Percentiles rank a stretch among this genome's conserved stretches.
phyloP scores from a whole-genome alignment of 2,797 vertebrate genomes.

The Selene dorsalis region DNA sequence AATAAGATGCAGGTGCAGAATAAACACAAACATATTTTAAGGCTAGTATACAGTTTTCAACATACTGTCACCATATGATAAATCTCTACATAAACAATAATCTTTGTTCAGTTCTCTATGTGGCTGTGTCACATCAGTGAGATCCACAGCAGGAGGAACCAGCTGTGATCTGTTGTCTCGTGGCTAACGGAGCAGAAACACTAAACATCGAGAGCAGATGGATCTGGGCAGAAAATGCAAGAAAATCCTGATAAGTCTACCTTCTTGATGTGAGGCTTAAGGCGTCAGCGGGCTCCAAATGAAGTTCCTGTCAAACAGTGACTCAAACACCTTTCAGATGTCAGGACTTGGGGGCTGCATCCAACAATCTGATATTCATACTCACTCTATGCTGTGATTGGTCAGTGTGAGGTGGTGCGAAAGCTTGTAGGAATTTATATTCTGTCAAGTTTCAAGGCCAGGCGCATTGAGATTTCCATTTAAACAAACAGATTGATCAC shows the following conservation, averaged over 20 bases:
- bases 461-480: neutral
- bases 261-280: slow-evolving; percentile 21
- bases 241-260: slow-evolving; percentile 18
- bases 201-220: slow-evolving; percentile 50
- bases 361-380: neutral
- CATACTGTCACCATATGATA: slow-evolving; percentile 5
- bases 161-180: slow-evolving; percentile 60
- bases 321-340: neutral
- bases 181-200: slow-evolving; percentile 63
- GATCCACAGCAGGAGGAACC: slow-evolving; percentile 44
- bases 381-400: neutral
- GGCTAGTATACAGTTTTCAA: slow-evolving; percentile 6
- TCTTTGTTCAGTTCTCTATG: slow-evolving; percentile 33
- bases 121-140: slow-evolving; percentile 46
- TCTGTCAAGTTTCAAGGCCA: neutral
- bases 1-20: slow-evolving; percentile 21
- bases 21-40: slow-evolving; percentile 25
- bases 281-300: slow-evolving; percentile 19
- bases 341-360: neutral
- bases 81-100: slow-evolving; percentile 16
- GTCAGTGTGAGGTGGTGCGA: neutral
- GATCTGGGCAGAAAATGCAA: slow-evolving; percentile 33
- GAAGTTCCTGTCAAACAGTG: slow-evolving; percentile 22
- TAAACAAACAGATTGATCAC: neutral
- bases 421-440: neutral